Evolutionary conservation across 2,888 invertebrate species (phyloP).

Genomic region (Aspidapion aeneum): DNA sequence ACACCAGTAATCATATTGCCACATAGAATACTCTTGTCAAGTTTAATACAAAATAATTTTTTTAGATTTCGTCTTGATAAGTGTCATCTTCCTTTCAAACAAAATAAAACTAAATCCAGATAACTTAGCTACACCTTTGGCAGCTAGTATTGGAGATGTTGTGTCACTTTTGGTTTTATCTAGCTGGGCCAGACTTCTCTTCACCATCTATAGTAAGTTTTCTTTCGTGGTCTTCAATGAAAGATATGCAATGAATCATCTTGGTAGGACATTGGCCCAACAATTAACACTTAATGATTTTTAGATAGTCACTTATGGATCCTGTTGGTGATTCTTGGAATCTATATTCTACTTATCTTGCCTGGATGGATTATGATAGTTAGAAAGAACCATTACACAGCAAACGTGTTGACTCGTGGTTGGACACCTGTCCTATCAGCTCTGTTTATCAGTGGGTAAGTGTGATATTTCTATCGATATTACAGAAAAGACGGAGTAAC

Average conservation of each 20-base stretch:
- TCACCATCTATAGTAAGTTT: constrained; percentile 63
- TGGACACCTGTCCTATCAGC: constrained; percentile 96
- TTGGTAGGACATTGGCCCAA: no score
- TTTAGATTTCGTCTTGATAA: constrained; percentile 83
- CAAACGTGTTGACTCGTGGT: constrained; percentile 80
- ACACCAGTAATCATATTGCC: no score
- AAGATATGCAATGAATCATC: no score
- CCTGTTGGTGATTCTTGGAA: constrained; percentile 65
- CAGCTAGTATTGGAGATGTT: constrained; percentile 94
- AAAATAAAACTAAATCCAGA: constrained; percentile 90
- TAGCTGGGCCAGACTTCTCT: constrained; percentile 75
- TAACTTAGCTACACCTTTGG: constrained; percentile 94
- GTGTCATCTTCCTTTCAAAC: constrained; percentile 82
- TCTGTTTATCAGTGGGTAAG: constrained; percentile 92
- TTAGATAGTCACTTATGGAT: constrained; percentile 70
- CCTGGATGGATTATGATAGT: constrained; percentile 88
- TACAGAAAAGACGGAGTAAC: no score
- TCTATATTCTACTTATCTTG: constrained; percentile 46
- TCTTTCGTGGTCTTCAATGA: no score
- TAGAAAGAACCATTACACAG: constrained; percentile 80
- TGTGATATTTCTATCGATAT: constrained; percentile 31
- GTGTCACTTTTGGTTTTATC: constrained; percentile 86
- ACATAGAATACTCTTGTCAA: no score
- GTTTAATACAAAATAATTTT: constrained; percentile 29
- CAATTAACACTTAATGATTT: no score